phyloP scores from a whole-genome alignment of 2,797 vertebrate genomes.

The Phoxinus dragarum region DNA sequence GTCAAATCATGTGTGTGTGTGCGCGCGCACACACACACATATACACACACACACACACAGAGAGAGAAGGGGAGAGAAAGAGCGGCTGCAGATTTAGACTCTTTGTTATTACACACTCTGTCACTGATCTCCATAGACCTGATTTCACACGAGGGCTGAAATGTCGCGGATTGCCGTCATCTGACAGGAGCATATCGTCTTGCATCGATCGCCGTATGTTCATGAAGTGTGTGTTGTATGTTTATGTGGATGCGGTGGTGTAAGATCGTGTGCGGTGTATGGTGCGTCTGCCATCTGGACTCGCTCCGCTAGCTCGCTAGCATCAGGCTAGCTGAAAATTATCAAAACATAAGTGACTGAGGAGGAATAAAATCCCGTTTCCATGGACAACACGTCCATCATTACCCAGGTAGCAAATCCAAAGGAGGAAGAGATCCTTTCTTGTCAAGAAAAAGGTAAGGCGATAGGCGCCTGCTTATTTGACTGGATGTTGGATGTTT shows the following conservation, averaged over 20 bases:
- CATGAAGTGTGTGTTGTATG: constrained; percentile 16
- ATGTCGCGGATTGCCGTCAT: constrained; percentile 12
- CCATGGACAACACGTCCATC: constrained; percentile 99
- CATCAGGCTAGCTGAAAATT: constrained; percentile 73
- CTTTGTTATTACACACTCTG: constrained; percentile 41
- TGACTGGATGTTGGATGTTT: constrained; percentile 34
- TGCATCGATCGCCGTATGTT: constrained; percentile 36
- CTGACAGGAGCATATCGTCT: constrained; percentile 17
- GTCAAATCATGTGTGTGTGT: background rate
- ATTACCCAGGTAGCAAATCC: constrained; percentile 99
- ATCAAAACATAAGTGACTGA: constrained; percentile 58
- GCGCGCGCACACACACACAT: too few species aligned
- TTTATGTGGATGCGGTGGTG: constrained; percentile 69
- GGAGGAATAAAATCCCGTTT: constrained; percentile 79
- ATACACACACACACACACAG: too few species aligned
- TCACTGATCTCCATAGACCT: constrained; percentile 18
- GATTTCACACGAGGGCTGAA: constrained; percentile 17
- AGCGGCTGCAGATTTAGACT: constrained; percentile 21
- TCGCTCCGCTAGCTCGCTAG: constrained; percentile 69
- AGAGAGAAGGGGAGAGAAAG: constrained; percentile 5
- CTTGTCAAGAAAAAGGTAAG: constrained; percentile 84
- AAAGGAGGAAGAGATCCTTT: constrained; percentile 96
- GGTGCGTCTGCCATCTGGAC: constrained; percentile 62
- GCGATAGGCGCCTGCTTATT: background rate
- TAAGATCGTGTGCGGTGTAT: constrained; percentile 62